These are phyloP conservation scores for Pristionchus japonicus DNA, from an alignment of 2,888 invertebrate genomes.

Conservation along the genomic window DNA sequence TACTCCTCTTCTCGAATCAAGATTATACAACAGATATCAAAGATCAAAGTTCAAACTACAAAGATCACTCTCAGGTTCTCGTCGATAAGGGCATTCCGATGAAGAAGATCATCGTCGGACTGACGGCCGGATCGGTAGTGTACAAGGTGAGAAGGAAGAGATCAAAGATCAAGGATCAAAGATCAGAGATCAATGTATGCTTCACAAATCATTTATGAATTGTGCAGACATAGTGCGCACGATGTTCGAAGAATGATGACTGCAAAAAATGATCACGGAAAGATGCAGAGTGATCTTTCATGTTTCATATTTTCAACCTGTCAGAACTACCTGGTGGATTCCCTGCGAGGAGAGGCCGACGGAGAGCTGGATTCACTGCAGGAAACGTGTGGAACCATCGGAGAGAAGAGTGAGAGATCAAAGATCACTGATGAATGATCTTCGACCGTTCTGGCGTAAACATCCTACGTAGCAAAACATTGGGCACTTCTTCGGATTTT, in stretches of 20 bases:
- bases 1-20: not conserved
- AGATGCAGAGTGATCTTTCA: not conserved
- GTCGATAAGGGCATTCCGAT: conserved; percentile 28
- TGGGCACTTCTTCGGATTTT: too few species aligned
- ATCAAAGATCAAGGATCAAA: too few species aligned
- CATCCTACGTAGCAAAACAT: too few species aligned
- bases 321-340: conserved; percentile 36
- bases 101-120: conserved; percentile 39
- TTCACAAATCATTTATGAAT: too few species aligned
- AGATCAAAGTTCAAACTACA: not conserved
- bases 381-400: conserved; percentile 1
- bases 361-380: not conserved
- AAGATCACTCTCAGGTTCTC: not conserved
- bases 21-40: not conserved
- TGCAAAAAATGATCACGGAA: too few species aligned
- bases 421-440: not conserved
- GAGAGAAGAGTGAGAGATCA: conserved; percentile 2
- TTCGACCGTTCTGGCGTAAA: too few species aligned
- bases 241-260: too few species aligned
- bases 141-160: conserved; percentile 34
- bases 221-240: too few species aligned
- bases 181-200: not conserved
- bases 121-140: not conserved
- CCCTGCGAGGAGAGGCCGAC: conserved; percentile 19
- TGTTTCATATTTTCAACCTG: too few species aligned